Base-by-base conservation (phyloP, 1,140 invertebrate genomes). In the Bathynomus jamesi region DNA sequence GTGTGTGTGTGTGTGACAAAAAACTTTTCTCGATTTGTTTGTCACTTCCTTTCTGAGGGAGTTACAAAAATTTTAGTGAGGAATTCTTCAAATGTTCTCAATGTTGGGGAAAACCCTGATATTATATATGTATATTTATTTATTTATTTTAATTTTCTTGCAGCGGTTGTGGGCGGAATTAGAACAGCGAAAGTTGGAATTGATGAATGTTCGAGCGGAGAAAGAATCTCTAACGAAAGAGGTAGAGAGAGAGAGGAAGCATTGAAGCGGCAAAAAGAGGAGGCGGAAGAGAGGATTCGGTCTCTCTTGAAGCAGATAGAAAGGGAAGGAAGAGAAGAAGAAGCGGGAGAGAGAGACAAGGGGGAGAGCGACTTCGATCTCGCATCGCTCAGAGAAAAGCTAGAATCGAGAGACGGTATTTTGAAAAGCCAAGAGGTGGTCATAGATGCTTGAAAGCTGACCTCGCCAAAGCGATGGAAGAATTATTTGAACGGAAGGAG, bases 391-490 rank as follows among this genome's bases (percentile, higher is more conserved):
- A 31, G 66, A 29, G 32, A 32, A 21, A 66, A 46, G 29, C 65
- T 10, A 24, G 65, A 72, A 21, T 60, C 73, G 24, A 2, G 40
- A 1, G 40, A 53, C 13, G 21, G 40, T 53, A 11, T 53, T 53
- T 53, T 53, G 40, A 53, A 53, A 53, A 53, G 40, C 21, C 40
- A 53, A 21, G 40, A 53, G 21, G 40, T 17, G 40, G 28, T 61
- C 4, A 86, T 88, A 74, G 83, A 85, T 60, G 79, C 81, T 78
- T 89, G 24, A 84, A 85, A 67, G 82, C 81, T 11, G 87, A 89
- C 74, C 78, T 89, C 8, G 74, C 69, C 0, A 76, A 79, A 29
- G 80, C 70, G 63, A 78, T 66, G 63, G 75, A 78, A 61, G 79
- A 82, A 40, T 67, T 86, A 4, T 83, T 86, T 68, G 81, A 82